Base-by-base conservation (phyloP, 2,888 invertebrate species). In the Callimorpha dominula region DNA sequence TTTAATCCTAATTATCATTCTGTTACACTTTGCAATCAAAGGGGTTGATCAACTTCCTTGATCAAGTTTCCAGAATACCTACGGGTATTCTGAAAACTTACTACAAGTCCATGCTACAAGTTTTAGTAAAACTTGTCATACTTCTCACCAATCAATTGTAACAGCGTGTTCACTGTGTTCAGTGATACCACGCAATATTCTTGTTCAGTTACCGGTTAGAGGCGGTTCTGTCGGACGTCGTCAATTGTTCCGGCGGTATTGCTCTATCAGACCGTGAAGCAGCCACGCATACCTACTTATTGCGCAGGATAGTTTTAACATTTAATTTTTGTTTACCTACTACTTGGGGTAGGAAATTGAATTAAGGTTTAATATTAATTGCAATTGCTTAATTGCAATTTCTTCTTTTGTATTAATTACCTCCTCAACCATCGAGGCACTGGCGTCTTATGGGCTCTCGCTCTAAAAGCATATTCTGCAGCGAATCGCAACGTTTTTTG, bases 171-270 rank as follows among this genome's bases (percentile, higher is more conserved):
- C 43, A 52, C 42, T 52, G n/a, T 66, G 49, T 68, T 68, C 60
- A 69, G 65, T 65, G 49, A 69, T 69, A 69, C 49, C 15, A 65
- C 60, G 60, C 65, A 31, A 66, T 43, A 31, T 57, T 54, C 65
- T 65, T 63, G 54, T 57, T 68, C 85, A 84, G 43, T 63, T 78
- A 86, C 89, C 75, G 79, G 90, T 86, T 87, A 43, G 14, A 81
- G 81, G 87, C 83, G 81, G 90, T 79, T 84, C 73, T 70, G 65
- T 42, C 78, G 85, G 86, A 86, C 81, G 72, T 79, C 78, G 78
- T 71, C 81, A 79, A 77, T 79, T 78, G 77, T 77, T 80, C 79
- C 76, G 81, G 76, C 77, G 54, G 72, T 74, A 74, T 73, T 60
- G 50, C 15, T 76, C 74, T 71, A 83, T 71, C 74, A 76, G 72